Evolutionary conservation across 2,888 invertebrate species (phyloP).

Genomic region (Rotaria sp.): DNA sequence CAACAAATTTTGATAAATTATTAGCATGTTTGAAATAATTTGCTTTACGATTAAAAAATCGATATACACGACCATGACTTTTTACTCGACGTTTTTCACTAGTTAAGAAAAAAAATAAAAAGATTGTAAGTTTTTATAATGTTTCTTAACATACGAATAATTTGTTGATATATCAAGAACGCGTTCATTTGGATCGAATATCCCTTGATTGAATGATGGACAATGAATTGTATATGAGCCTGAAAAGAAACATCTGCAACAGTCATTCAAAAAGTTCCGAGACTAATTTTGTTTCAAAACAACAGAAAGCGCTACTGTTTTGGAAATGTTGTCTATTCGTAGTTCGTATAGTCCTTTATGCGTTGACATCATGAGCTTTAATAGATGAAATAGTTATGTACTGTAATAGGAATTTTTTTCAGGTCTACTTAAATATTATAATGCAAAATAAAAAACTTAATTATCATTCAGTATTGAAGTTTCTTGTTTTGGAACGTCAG

Average conservation of each 20-base stretch:
- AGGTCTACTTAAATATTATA: too few relatives aligned
- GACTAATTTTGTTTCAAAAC: too few relatives aligned
- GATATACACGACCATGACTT: background rate
- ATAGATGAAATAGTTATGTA: too few relatives aligned
- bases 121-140: background rate
- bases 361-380: too few relatives aligned
- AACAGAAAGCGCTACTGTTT: too few relatives aligned
- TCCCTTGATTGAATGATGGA: background rate
- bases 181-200: background rate
- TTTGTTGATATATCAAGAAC: background rate
- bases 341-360: too few relatives aligned
- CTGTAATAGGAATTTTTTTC: too few relatives aligned
- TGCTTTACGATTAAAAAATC: background rate
- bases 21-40: background rate
- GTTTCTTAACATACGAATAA: background rate
- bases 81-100: background rate
- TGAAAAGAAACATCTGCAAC: background rate
- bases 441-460: too few relatives aligned
- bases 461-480: too few relatives aligned
- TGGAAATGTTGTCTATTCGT: too few relatives aligned
- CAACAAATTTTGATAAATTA: background rate
- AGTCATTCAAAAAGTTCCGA: too few relatives aligned
- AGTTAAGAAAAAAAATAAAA: background rate
- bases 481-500: too few relatives aligned
- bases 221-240: background rate